Percentiles rank a stretch among this genome's conserved stretches.
Conservation (phyloP, 2,888 invertebrate species). For the Brachynemurus nebulosus region DNA sequence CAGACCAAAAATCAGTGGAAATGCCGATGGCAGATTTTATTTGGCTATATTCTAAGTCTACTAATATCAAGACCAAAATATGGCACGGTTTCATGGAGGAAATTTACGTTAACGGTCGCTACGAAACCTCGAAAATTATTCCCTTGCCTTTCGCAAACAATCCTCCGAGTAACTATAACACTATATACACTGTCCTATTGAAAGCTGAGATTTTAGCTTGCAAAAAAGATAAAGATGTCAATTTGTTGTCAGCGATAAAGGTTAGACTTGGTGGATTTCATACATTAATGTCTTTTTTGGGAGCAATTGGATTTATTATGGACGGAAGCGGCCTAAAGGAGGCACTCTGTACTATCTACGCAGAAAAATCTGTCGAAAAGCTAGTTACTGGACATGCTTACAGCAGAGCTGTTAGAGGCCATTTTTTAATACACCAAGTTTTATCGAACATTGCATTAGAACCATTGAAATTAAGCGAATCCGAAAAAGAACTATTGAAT, state of each 20-base stretch:
- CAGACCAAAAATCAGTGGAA: conserved; percentile 12
- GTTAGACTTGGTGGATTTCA: conserved; percentile 26
- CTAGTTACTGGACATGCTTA: conserved; percentile 23
- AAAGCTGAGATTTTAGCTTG: conserved; percentile 21
- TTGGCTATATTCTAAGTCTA: conserved; percentile 18
- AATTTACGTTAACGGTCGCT: conserved; percentile 15
- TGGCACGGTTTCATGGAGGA: conserved; percentile 21
- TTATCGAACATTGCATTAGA: conserved; percentile 19
- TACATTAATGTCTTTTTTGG: conserved; percentile 25
- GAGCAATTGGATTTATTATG: conserved; percentile 26
- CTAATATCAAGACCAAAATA: conserved; percentile 16
- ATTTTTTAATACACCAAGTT: conserved; percentile 19
- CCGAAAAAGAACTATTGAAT: conserved; percentile 17
- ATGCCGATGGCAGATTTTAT: conserved; percentile 20
- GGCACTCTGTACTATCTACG: conserved; percentile 18
- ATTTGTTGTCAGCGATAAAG: conserved; percentile 15
- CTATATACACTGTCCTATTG: conserved; percentile 21
- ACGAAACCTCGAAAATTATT: conserved; percentile 19
- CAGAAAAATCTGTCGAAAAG: conserved; percentile 21
- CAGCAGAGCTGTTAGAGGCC: conserved; percentile 20
- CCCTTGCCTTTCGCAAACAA: conserved; percentile 22
- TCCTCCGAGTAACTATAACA: conserved; percentile 21
- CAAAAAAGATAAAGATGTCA: conserved; percentile 16
- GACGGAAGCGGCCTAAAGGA: conserved; percentile 24
- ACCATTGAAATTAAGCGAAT: conserved; percentile 15